A percentile compares a stretch with the other conserved stretches of the same genome.
These are phyloP conservation scores for Eulemur macaco DNA, from an alignment of 2,113 vertebrate genomes.

Conservation along the genomic window DNA sequence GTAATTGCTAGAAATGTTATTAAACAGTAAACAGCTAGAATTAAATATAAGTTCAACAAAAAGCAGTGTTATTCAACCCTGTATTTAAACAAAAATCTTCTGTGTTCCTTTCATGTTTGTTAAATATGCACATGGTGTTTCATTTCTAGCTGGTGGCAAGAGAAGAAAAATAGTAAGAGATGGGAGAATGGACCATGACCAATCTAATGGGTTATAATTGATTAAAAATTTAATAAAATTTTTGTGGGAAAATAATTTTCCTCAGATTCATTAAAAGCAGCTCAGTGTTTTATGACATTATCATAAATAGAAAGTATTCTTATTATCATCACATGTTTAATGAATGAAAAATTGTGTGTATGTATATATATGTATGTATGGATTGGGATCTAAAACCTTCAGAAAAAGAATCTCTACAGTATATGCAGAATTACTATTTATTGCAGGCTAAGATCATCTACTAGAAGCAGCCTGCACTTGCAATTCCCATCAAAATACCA, in stretches of 20 bases:
- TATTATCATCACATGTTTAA: neutral
- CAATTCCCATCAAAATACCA: too few relatives aligned
- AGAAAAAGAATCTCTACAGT: neutral
- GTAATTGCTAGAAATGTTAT: conserved; percentile 51
- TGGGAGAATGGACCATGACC: neutral
- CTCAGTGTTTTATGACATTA: neutral
- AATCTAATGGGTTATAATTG: neutral
- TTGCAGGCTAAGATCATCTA: too few relatives aligned
- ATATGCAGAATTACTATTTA: neutral
- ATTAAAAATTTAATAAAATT: neutral
- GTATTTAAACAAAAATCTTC: conserved; percentile 18
- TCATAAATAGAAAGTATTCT: neutral
- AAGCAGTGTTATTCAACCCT: conserved; percentile 16
- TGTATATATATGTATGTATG: neutral
- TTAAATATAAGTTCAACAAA: conserved; percentile 51
- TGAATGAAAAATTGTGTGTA: neutral
- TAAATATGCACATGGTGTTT: conserved; percentile 11
- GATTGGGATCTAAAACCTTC: neutral
- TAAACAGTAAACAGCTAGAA: conserved; percentile 44
- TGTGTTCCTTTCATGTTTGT: neutral
- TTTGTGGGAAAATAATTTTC: neutral
- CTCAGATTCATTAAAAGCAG: neutral
- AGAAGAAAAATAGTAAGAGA: neutral
- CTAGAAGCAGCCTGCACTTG: too few relatives aligned
- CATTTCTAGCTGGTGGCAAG: conserved; percentile 14